Base-by-base conservation (phyloP, 2,888 invertebrate species). In the Calameuta filiformis region DNA sequence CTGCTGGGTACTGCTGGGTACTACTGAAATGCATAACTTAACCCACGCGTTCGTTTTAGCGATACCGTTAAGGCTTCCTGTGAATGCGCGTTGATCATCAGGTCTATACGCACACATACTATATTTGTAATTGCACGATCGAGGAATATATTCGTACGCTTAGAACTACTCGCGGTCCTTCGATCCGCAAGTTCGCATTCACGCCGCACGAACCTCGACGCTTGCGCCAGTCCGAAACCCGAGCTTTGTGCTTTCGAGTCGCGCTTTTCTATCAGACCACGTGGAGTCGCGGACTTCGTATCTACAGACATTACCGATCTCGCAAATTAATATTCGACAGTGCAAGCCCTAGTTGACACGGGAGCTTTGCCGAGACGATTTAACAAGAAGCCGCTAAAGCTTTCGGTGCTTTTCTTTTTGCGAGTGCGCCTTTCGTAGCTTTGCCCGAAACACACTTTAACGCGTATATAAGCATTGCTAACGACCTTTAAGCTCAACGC, bases 201-300 rank as follows among this genome's bases (percentile, higher is more conserved):
- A 31, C 71, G 71, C 15, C 71, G 31, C 31, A 31, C 31, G 4
- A 71, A 71, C 12, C 71, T 12, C 71, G 71, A 87, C 89, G 89
- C 89, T 85, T 88, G 89, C 89, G 89, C 88, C 82, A 83, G 80
- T 77, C 80, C 80, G 84, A 81, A 81, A 84, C 81, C 76, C 83
- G 84, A 88, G 88, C 87, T 87, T 86, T 85, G 86, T 84, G 87
- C 85, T 86, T 87, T 83, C 86, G 86, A 85, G 87, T 84, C 82
- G 84, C 83, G 83, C 77, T 85, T 85, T 83, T 71, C 81, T 80
- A 81, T 81, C 82, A 84, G 86, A 82, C 79, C 89, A 89, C 88
- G 89, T 89, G 89, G 89, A 88, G 88, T 88, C 85, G 86, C 83
- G 85, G 56, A 56, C 82, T 81, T 79, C 82, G 80, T 75, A 79